Base-by-base conservation (phyloP, 2,113 vertebrate species). In the Platycercus adscitus region DNA sequence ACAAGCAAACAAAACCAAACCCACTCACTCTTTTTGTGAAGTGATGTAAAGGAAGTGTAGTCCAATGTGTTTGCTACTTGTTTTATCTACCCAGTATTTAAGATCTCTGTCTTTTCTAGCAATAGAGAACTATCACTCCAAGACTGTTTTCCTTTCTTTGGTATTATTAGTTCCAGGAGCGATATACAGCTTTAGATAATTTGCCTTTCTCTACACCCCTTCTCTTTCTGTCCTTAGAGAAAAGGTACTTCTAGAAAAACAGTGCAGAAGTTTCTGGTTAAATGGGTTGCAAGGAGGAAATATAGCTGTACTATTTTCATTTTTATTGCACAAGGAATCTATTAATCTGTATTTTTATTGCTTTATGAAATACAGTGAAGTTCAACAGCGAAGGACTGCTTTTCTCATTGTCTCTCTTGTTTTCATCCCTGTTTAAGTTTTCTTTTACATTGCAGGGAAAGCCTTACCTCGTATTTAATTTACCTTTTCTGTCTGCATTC, bases 271-370 rank as follows among this genome's bases (percentile, higher is more conserved):
- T 66, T 95, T 89, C 61, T 89, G 46, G n/a, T 61, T 89, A 83
- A 86, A 70, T 39, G 9, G 33, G 13, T 80, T 92, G 17, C 73
- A 69, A 82, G 46, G 41, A 91, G 19, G 49, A 93, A 86, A 66
- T 77, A 21, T 50, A 58, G 79, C 43, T 81, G 15, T 91, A 50
- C 26, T 81, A 75, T 95, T 94, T 93, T 88, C 85, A 83, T 94
- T 93, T 94, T 90, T 90, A 94, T 81, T 93, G 87, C 63, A 63
- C 44, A 77, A 89, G 58, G 46, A 82, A 75, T 89, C 23, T 94
- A 80, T 95, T 95, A 89, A 89, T 90, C 23, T 93, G 3, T 44
- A 6, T 46, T 89, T 82, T 82, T 94, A 95, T 89, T 91, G 37
- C 4, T 91, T 96, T 97, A 82, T 85, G 77, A 73, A 87, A 87